Base-by-base conservation (phyloP, 2,113 vertebrate species). In the Odontesthes bonariensis region DNA sequence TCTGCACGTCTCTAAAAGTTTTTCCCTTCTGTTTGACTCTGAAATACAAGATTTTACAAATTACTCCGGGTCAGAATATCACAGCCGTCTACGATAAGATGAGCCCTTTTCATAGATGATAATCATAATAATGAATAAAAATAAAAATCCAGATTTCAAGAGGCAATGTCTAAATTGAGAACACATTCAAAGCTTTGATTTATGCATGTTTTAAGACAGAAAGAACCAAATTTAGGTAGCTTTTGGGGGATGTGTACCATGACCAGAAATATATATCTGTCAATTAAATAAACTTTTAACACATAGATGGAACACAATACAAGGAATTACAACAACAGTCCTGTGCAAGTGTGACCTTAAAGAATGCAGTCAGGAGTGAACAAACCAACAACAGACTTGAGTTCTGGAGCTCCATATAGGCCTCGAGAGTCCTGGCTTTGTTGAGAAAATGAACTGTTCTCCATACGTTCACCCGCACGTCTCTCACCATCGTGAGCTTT, bases 131-230 rank as follows among this genome's bases (percentile, higher is more conserved):
- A 51, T 16, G 17, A 22, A 55, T 66, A 16, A 54, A 33, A 56
- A 1, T 44, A 31, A 19, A 4, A 44, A 47, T 53, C 44, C 20
- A 1, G 49, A 14, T 47, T 69, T n/a, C 12, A 23, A 54, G 3
- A 5, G 55, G 20, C 51, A 13, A 73, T 19, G 2, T 27, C 5
- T 65, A 38, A 61, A 22, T n/a, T 38, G 8, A 56, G 55, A 79
- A 82, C 70, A 85, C 82, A 82, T 82, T 82, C 79, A 82, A 71
- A 79, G 40, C 53, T 23, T 80, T 51, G 4, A 49, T 51, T 55
- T 64, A 32, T 73, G 40, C 38, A 1, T 33, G 42, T 77, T 72
- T 62, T 27, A 23, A 23, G 27, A 49, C 16, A 5, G 46, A 17
- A 49, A 49, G 46, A 7, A 49, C 17, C 17, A n/a, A n/a, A 8